phyloP scores from a whole-genome alignment of 1,140 invertebrate genomes.

The Zaprionus ghesquierei region DNA sequence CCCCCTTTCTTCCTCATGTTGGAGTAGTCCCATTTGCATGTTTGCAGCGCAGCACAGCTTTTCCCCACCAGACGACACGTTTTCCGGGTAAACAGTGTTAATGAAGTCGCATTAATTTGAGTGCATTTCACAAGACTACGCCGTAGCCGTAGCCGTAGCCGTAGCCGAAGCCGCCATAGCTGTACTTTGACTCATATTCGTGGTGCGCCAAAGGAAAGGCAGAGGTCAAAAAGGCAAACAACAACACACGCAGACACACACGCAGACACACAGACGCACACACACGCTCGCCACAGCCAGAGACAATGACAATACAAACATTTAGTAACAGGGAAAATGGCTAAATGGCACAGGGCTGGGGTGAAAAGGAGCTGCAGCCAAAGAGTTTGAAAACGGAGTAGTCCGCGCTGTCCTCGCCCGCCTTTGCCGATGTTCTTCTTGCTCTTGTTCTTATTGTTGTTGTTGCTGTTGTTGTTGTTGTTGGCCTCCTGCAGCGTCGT shows the following conservation, averaged over 20 bases:
- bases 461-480: neutral
- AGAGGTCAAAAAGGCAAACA: constrained; percentile 34
- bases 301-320: constrained; percentile 70
- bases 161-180: constrained; percentile 42
- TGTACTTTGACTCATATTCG: neutral
- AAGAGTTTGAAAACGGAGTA: constrained; percentile 51
- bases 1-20: too few species aligned
- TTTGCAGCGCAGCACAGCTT: constrained; percentile 8
- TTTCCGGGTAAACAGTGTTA: constrained; percentile 76
- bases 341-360: constrained; percentile 38
- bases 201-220: constrained; percentile 7
- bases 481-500: constrained; percentile 41
- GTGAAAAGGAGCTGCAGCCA: constrained; percentile 19
- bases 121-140: constrained; percentile 65
- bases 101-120: constrained; percentile 80
- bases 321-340: constrained; percentile 60
- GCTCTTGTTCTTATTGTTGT: neutral
- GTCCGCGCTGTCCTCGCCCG: constrained; percentile 5
- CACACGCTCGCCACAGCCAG: constrained; percentile 10
- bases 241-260: constrained; percentile 23
- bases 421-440: constrained; percentile 5
- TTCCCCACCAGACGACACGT: constrained; percentile 45
- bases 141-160: constrained; percentile 46
- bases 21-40: constrained; percentile 46
- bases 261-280: neutral